Percentiles rank a stretch among this genome's conserved stretches.
These are phyloP conservation scores for Vultur gryphus DNA, from an alignment of 2,797 vertebrate species.

Conservation along the genomic window DNA sequence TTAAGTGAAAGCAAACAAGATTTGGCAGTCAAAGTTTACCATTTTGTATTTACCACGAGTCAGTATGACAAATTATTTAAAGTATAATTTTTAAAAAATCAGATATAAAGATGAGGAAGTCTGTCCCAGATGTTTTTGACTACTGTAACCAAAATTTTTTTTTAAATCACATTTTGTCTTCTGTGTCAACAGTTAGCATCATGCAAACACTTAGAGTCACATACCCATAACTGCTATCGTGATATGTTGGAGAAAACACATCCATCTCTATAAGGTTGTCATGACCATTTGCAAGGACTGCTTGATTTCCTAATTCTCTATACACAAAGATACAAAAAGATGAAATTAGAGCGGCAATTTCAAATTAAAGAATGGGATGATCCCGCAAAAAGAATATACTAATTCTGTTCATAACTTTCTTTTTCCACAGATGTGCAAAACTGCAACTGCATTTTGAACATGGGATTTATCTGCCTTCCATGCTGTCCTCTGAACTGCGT, in stretches of 20 bases:
- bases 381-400: neutral
- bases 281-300: conserved; percentile 81
- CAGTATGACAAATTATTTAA: neutral
- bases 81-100: neutral
- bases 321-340: conserved; percentile 75
- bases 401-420: neutral
- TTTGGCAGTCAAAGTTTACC: neutral
- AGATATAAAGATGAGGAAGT: neutral
- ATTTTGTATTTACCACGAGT: neutral
- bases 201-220: conserved; percentile 75
- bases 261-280: conserved; percentile 83
- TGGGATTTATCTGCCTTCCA: neutral
- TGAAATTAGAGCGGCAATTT: conserved; percentile 65
- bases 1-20: neutral
- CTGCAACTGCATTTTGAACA: neutral
- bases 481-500: neutral
- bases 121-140: neutral
- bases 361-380: conserved; percentile 10
- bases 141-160: neutral
- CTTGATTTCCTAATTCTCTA: conserved; percentile 83
- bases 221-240: conserved; percentile 79
- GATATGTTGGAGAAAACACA: conserved; percentile 80
- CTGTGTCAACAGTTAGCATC: conserved; percentile 60
- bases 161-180: neutral
- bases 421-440: neutral